A percentile compares a stretch with the other conserved stretches of the same genome.
These are phyloP conservation scores for Synchiropus splendidus DNA, from an alignment of 2,113 vertebrate genomes.

Conservation along the genomic window DNA sequence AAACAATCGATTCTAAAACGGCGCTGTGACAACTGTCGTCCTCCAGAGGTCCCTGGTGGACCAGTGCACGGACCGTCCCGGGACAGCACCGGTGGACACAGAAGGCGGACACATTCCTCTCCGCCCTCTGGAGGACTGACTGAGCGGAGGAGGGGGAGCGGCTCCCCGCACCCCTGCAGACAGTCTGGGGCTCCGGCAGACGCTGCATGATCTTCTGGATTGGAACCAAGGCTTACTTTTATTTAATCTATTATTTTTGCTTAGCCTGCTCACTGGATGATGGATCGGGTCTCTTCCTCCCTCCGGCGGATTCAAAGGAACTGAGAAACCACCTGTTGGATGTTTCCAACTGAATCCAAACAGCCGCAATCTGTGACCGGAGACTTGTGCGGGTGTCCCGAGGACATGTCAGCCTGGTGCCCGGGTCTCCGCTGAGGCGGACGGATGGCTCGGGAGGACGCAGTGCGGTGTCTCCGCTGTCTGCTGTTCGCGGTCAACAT, in stretches of 20 bases:
- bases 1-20: too few relatives aligned
- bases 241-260: too few relatives aligned
- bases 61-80: conserved; percentile 20
- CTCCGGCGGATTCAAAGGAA: conserved; percentile 9
- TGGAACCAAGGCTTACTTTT: too few relatives aligned
- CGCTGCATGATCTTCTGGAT: not conserved
- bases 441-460: conserved; percentile 92
- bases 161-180: conserved; percentile 17
- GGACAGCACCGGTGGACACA: conserved; percentile 16
- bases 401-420: conserved; percentile 45
- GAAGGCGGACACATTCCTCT: conserved; percentile 48
- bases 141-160: conserved; percentile 19
- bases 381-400: too few relatives aligned
- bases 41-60: conserved; percentile 3
- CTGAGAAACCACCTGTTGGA: conserved; percentile 49
- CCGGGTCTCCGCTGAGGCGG: conserved; percentile 65
- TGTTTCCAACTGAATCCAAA: conserved; percentile 8
- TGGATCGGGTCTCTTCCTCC: conserved; percentile 20
- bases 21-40: not conserved
- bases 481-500: conserved; percentile 90
- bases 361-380: too few relatives aligned
- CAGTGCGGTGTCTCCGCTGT: conserved; percentile 90
- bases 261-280: conserved; percentile 16
- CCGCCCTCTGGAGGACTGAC: conserved; percentile 27
- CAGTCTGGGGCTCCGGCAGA: not conserved